Percentiles rank a stretch among this genome's conserved stretches.
Evolutionary conservation across 1,140 invertebrate species (phyloP).

Genomic region (Atopsyche davidsoni): DNA sequence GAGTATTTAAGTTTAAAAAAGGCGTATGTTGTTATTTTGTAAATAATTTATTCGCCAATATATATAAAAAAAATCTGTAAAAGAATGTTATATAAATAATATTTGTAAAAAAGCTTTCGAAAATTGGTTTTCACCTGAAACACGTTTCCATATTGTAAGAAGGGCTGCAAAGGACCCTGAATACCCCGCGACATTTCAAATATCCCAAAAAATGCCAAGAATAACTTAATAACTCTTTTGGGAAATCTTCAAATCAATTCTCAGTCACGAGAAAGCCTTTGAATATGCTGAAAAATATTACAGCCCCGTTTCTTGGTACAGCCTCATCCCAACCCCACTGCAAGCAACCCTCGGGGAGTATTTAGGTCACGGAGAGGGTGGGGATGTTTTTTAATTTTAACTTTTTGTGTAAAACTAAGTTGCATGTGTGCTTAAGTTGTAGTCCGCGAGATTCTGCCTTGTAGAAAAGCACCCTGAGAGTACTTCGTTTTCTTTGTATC

Average conservation of each 20-base stretch:
- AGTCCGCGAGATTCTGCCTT: no score
- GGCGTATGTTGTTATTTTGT: no score
- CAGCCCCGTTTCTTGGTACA: not conserved
- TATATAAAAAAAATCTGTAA: no score
- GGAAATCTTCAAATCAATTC: slow-evolving; percentile 23
- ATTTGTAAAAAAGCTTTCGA: no score
- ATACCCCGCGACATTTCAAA: not conserved
- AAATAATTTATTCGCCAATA: no score
- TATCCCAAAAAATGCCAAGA: not conserved
- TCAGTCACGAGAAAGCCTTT: slow-evolving; percentile 1
- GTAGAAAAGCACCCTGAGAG: no score
- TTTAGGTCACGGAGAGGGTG: slow-evolving; percentile 14
- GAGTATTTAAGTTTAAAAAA: no score
- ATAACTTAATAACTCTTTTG: slow-evolving; percentile 20
- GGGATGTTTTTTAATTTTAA: slow-evolving; percentile 18
- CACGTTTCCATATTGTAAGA: no score
- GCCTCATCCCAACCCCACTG: slow-evolving; percentile 1
- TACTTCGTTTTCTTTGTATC: no score
- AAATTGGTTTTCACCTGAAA: no score
- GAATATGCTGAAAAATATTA: slow-evolving; percentile 17
- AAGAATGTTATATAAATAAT: no score
- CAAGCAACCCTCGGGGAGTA: slow-evolving; percentile 8
- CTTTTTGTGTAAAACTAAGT: slow-evolving; percentile 11
- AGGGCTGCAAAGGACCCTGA: not conserved
- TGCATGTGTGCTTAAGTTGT: no score